Percentiles rank a stretch among this genome's conserved stretches.
These are phyloP conservation scores for Lanius collurio DNA, from an alignment of 2,113 vertebrate species.

Conservation along the genomic window DNA sequence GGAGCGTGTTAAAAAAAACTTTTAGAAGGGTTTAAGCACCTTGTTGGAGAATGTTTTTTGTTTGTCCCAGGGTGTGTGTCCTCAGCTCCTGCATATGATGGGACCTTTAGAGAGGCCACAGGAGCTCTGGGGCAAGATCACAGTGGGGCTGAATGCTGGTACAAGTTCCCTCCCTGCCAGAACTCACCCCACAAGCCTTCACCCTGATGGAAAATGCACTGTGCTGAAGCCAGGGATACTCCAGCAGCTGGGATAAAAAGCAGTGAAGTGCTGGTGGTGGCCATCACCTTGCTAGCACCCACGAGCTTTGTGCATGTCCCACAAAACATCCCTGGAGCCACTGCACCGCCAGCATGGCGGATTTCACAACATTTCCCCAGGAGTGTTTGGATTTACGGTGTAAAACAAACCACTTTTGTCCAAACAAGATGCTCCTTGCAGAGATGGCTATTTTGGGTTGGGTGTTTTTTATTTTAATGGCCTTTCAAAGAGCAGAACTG, in stretches of 20 bases:
- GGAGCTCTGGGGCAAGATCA: neutral
- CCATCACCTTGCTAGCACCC: neutral
- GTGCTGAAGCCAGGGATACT: neutral
- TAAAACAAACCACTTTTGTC: neutral
- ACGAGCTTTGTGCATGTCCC: neutral
- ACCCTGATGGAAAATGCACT: neutral
- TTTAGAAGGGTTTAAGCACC: neutral
- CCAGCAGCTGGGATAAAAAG: neutral
- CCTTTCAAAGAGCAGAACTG: slow-evolving; percentile 10
- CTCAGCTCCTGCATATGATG: neutral
- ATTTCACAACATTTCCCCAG: neutral
- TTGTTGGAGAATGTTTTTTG: neutral
- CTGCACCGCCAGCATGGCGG: accelerated
- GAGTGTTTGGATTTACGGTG: neutral
- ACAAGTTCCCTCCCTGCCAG: neutral
- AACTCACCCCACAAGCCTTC: neutral
- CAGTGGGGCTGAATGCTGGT: accelerated
- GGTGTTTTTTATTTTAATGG: neutral
- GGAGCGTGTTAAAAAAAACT: neutral
- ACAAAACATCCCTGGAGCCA: neutral
- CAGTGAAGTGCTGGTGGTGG: neutral
- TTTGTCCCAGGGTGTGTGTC: neutral
- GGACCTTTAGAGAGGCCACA: neutral
- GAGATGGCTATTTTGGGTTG: neutral
- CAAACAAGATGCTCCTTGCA: neutral